phyloP scores from a whole-genome alignment of 2,888 invertebrate genomes.

The Trilocha varians region DNA sequence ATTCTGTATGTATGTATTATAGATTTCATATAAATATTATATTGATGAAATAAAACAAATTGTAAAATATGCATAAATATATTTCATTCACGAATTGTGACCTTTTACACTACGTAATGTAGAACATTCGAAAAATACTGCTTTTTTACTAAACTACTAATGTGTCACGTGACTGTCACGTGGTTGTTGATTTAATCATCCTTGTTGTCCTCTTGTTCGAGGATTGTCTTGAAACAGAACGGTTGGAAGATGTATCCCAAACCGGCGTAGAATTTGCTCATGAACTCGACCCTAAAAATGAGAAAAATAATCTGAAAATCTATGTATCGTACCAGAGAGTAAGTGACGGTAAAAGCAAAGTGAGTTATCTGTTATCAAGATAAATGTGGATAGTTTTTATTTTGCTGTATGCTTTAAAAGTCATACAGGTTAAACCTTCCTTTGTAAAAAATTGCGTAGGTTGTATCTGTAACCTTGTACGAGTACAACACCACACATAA shows the following conservation, averaged over 20 bases:
- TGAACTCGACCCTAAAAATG: constrained; percentile 92
- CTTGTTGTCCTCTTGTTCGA: constrained; percentile 69
- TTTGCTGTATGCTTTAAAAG: too few relatives aligned
- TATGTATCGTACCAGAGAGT: too few relatives aligned
- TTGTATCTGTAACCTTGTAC: too few relatives aligned
- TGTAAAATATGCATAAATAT: constrained; percentile 48
- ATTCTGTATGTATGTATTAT: too few relatives aligned
- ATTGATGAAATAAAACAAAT: constrained; percentile 29
- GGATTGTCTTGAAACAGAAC: constrained; percentile 86
- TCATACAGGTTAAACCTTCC: too few relatives aligned
- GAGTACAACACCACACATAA: too few relatives aligned
- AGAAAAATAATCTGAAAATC: too few relatives aligned
- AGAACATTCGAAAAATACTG: constrained; percentile 38
- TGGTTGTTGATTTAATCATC: constrained; percentile 40
- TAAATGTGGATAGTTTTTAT: too few relatives aligned
- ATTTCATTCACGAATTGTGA: constrained; percentile 45
- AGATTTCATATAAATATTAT: neutral
- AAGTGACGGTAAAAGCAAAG: too few relatives aligned
- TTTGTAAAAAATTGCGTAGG: too few relatives aligned
- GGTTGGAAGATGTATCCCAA: constrained; percentile 88
- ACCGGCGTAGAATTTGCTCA: constrained; percentile 94
- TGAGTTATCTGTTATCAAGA: too few relatives aligned
- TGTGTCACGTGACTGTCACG: constrained; percentile 2
- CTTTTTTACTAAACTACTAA: constrained; percentile 35
- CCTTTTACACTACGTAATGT: constrained; percentile 26